Evolutionary conservation across 2,113 vertebrate species (phyloP), one percentile per base, ranked within the genome.

Genomic region (Copsychus sechellarum): DNA sequence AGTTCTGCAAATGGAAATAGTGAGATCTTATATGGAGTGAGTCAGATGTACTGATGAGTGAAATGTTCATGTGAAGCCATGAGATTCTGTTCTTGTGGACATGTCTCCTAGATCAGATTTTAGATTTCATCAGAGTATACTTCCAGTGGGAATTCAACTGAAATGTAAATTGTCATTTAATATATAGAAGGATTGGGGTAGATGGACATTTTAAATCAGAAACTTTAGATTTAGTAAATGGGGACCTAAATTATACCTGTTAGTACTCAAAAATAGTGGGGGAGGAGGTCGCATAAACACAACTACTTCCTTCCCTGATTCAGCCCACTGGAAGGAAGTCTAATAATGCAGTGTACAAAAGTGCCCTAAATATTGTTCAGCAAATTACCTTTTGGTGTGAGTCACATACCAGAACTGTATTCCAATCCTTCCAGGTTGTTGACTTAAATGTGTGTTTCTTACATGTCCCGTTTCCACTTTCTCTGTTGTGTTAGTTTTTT

Each of bases 331-430:
- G 81, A 60, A 48, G 53, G 51, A 22, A 60, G 38, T 81, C n/a
- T n/a, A 70, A 71, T 67, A 53, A 58, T 47, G 9, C 29, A 34
- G 36, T n/a, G 11, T 57, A 57, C 17, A 36, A 6, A 43, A 73
- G 33, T 28, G 19, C 22, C 64, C 26, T 72, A 61, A 50, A 34
- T 70, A 24, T 19, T 66, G 34, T 65, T 91, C 34, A 57, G 36
- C 72, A 45, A 71, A 85, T 53, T 87, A 17, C 53, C 43, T 88
- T 93, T 90, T 82, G 70, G 66, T 72, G 43, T 70, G 58, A 94
- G 95, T 94, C 85, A 93, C 87, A 89, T 95, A 94, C 91, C 91
- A 86, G 81, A 90, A 58, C 57, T 40, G 8, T 79, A 31, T 72
- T 66, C 18, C 80, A 11, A 61, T 79, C 53, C 42, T 84, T 90